Evolutionary conservation across 2,113 vertebrate species (phyloP), one percentile per base, ranked within the genome.

Genomic region (Corydoras maculifer): DNA sequence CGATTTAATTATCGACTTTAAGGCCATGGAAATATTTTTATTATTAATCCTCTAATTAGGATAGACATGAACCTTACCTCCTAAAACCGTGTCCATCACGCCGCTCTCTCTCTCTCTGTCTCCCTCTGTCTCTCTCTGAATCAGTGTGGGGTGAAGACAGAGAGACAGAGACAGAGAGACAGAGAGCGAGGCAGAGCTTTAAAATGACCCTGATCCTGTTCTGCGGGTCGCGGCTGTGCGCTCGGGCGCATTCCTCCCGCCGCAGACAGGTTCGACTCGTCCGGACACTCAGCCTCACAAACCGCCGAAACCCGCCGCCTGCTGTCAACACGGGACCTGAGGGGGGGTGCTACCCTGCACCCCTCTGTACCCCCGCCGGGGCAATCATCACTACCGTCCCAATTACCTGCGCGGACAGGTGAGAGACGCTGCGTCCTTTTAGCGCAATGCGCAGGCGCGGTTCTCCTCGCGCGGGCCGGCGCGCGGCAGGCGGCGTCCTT

Each of bases 171-270:
- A 54, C 9, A 15, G 13, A n/a, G n/a, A 74, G 18, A 25, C 18
- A 68, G 14, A 29, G 13, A 68, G 4, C 43, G 53, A 68, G 32
- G 18, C 18, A 60, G 35, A 43, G 35, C 35, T 43, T 43, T 43
- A 43, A 75, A 69, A 82, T 73, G 65, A 77, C 69, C 77, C 71
- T 59, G 63, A 72, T 69, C 81, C 83, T 74, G 78, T 80, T 75
- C 77, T 72, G 14, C 82, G 65, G 68, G 83, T 83, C 78, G 57
- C 49, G 29, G 4, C 51, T 49, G 67, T 79, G 78, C 50, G 63
- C 59, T 66, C 75, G 67, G 30, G 58, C 50, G 53, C 55, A 70
- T 68, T 77, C 67, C 31, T 62, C 10, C 2, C 25, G 9, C 67
- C 13, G n/a, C 69, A 53, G 69, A 25, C 29, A 59, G 58, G 58